Evolutionary conservation across 2,113 vertebrate species (phyloP).

Genomic region (Xenus cinereus): DNA sequence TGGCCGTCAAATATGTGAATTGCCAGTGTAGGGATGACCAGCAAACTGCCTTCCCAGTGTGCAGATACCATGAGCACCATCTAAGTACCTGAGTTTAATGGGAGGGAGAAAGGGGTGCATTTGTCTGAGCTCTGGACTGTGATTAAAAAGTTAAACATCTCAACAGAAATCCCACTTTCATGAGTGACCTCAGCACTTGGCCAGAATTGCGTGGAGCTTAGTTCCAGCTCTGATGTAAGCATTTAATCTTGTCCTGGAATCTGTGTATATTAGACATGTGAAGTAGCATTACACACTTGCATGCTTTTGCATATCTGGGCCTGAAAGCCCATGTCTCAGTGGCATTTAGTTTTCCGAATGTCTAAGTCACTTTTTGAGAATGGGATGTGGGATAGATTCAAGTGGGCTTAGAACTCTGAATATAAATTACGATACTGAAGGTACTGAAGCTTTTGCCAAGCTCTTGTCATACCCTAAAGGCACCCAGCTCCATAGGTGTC

Average conservation of each 20-base stretch:
- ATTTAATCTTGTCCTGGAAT: neutral
- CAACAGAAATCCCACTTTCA: neutral
- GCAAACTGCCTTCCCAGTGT: neutral
- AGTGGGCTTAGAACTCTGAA: neutral
- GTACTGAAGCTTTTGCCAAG: neutral
- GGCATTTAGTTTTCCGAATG: neutral
- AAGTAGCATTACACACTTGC: neutral
- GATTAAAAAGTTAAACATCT: neutral
- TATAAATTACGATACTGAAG: neutral
- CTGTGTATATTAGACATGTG: neutral
- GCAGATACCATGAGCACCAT: neutral
- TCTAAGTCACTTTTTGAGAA: neutral
- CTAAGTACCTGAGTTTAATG: neutral
- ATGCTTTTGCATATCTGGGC: neutral
- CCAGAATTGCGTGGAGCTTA: fast-evolving
- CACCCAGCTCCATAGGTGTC: neutral
- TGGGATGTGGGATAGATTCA: neutral
- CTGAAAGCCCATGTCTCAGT: neutral
- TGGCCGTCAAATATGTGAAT: neutral
- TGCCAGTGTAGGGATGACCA: neutral
- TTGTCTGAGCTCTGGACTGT: neutral
- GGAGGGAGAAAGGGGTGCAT: neutral
- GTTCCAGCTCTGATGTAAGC: neutral
- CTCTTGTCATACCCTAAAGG: neutral
- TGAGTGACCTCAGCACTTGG: neutral